These are phyloP conservation scores for Lasioglossum zephyrum DNA, from an alignment of 2,888 invertebrate genomes.

Conservation along the genomic window DNA sequence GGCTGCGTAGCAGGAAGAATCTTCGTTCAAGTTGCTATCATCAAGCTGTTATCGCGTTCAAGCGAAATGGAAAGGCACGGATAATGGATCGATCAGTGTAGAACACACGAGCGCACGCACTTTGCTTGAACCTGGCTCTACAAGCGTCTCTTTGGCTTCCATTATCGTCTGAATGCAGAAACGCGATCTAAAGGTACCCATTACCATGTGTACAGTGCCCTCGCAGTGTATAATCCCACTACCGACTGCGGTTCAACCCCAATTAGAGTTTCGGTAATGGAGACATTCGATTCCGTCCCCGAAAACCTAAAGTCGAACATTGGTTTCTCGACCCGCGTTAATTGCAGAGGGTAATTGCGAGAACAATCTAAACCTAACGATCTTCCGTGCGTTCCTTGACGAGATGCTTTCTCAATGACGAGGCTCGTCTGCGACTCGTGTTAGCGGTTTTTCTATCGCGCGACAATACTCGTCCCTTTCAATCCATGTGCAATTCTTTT, in stretches of 20 bases:
- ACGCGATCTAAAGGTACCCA: slow-evolving; percentile 53
- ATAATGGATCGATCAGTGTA: slow-evolving; percentile 43
- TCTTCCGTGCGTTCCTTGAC: slow-evolving; percentile 10
- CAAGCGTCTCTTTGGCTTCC: slow-evolving; percentile 61
- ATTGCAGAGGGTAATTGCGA: slow-evolving; percentile 33
- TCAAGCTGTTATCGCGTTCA: slow-evolving; percentile 21
- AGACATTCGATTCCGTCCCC: slow-evolving; percentile 21
- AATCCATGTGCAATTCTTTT: background rate
- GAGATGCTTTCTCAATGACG: background rate
- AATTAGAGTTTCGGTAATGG: slow-evolving; percentile 58
- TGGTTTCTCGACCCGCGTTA: slow-evolving; percentile 14
- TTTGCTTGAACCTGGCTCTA: slow-evolving; percentile 47
- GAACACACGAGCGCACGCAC: slow-evolving; percentile 46
- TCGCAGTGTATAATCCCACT: slow-evolving; percentile 46
- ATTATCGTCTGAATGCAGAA: slow-evolving; percentile 58
- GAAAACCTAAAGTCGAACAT: slow-evolving; percentile 17
- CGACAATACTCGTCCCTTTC: background rate
- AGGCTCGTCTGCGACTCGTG: background rate
- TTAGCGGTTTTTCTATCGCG: background rate
- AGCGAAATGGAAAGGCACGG: slow-evolving; percentile 28
- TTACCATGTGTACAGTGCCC: slow-evolving; percentile 49
- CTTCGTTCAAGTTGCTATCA: background rate
- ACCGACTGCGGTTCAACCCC: slow-evolving; percentile 51
- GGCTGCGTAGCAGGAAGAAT: background rate
- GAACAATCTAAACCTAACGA: slow-evolving; percentile 30